A percentile compares a stretch with the other conserved stretches of the same genome.
phyloP scores from a whole-genome alignment of 2,888 invertebrate genomes.

The Tyria jacobaeae region DNA sequence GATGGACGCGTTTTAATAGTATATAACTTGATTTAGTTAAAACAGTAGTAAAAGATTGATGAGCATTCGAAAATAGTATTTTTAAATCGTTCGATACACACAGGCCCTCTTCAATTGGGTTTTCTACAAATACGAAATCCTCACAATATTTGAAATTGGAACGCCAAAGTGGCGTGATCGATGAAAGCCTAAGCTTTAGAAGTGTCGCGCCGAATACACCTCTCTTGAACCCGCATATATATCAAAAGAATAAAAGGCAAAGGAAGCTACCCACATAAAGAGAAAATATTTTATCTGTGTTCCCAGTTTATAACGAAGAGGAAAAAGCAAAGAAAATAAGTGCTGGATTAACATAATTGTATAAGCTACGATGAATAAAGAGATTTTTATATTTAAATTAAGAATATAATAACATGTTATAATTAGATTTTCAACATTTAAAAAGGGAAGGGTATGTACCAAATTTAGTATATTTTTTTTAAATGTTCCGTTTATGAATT shows the following conservation, averaged over 20 bases:
- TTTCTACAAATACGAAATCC: neutral
- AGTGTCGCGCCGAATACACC: slow-evolving; percentile 8
- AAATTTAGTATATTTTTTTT: no score
- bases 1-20: no score
- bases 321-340: slow-evolving; percentile 5
- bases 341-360: neutral
- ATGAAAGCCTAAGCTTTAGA: slow-evolving; percentile 14
- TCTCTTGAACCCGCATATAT: slow-evolving; percentile 12
- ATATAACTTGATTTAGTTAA: neutral
- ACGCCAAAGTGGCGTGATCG: slow-evolving; percentile 10
- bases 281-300: slow-evolving; percentile 2
- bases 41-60: neutral
- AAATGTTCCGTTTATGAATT: no score
- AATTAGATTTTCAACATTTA: no score
- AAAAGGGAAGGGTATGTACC: no score
- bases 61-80: neutral
- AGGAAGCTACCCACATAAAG: neutral
- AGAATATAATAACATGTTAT: neutral
- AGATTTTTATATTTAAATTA: neutral
- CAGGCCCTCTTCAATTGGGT: neutral
- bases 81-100: neutral
- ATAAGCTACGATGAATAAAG: neutral
- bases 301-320: neutral
- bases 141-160: slow-evolving; percentile 6
- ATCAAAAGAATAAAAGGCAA: slow-evolving; percentile 7